These are phyloP conservation scores for Leptopilina myrica DNA, from an alignment of 2,888 invertebrate genomes.

Conservation along the genomic window DNA sequence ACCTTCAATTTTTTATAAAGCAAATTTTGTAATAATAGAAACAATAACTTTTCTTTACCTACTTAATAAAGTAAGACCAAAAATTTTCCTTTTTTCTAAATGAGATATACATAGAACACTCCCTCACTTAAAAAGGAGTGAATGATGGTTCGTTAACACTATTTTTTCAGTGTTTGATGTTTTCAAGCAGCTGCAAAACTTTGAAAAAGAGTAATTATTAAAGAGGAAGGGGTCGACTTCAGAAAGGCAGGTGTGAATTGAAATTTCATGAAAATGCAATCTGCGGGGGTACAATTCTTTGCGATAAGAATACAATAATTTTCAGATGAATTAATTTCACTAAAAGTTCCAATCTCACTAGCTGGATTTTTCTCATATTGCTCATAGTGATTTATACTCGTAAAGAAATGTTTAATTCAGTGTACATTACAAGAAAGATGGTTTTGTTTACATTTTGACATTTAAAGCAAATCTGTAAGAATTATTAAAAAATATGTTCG, in stretches of 20 bases:
- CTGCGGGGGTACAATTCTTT: slow-evolving; percentile 38
- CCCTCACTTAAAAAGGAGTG: slow-evolving; percentile 66
- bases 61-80: not conserved
- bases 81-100: slow-evolving; percentile 2
- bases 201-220: slow-evolving; percentile 36
- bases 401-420: too few species aligned
- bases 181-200: slow-evolving; percentile 43
- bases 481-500: too few species aligned
- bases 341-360: too few species aligned
- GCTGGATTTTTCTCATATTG: too few species aligned
- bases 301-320: not conserved
- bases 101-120: slow-evolving; percentile 11
- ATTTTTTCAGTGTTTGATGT: slow-evolving; percentile 66
- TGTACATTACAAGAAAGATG: too few species aligned
- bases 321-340: too few species aligned
- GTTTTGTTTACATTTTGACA: too few species aligned
- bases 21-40: too few species aligned
- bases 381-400: too few species aligned
- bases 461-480: too few species aligned
- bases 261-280: slow-evolving; percentile 42
- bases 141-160: slow-evolving; percentile 73
- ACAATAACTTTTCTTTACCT: too few species aligned
- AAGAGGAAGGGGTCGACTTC: slow-evolving; percentile 41
- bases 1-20: too few species aligned
- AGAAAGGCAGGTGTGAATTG: slow-evolving; percentile 42